Base-by-base conservation (phyloP, 2,797 vertebrate species). In the Hylomyscus alleni region DNA sequence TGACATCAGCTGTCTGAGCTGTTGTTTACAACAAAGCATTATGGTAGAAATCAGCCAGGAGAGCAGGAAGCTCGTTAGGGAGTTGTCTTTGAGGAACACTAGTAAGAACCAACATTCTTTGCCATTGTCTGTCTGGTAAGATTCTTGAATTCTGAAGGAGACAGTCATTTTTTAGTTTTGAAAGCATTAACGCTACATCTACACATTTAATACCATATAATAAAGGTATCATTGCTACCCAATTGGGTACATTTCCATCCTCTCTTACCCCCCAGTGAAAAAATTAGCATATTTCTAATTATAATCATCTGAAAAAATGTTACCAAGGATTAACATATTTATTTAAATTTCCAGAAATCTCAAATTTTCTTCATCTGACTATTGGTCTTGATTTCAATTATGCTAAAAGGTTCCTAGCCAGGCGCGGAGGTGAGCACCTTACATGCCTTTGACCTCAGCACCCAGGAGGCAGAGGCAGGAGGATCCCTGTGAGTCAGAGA, bases 281-380 rank as follows among this genome's bases (percentile, higher is more conserved):
- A 93, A 97, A 10, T 98, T 98, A 98, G 97, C 84, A 86, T 98
- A 97, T 98, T 97, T 98, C 98, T 98, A 98, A 98, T 99, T 98
- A 98, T 95, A 98, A 96, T 97, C 96, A 97, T 98, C 98, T 97
- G 97, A 15, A 54, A 98, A 98, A 98, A 92, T 93, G 72, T 96
- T 98, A 96, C 98, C 97, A 98, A 97, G 95, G 84, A 93, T 98
- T 98, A 97, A 98, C 98, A 98, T 98, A 98, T 98, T 98, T 96
- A 98, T 98, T 97, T 0, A 0, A 96, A 90, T 97, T 98, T 98
- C 97, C 96, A 98, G 91, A 98, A 98, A 98, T 47, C 97, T 91
- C 85, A 52, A 81, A 97, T 97, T 97, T 98, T 93, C 96, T 98
- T 98, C 93, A 96, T 98, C 67, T 93, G 95, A 90, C n/a, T 90